phyloP scores from a whole-genome alignment of 2,113 vertebrate species.

The Pterocles burchelli region DNA sequence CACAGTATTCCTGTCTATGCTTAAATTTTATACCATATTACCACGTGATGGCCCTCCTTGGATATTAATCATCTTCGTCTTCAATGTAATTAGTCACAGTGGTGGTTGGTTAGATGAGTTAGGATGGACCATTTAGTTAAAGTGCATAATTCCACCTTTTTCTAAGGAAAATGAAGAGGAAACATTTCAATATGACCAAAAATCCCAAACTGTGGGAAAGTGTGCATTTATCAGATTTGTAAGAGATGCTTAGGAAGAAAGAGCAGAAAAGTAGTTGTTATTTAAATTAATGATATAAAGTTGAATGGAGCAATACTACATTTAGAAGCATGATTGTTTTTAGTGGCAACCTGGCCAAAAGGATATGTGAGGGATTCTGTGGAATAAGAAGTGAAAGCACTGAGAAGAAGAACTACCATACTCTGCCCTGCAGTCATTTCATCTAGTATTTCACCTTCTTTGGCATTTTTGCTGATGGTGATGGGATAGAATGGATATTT shows the following conservation, averaged over 20 bases:
- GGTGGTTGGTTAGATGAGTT: background rate
- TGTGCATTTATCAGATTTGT: background rate
- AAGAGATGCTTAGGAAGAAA: background rate
- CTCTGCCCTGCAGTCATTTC: background rate
- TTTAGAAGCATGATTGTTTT: background rate
- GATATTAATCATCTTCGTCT: background rate
- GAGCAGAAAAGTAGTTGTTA: background rate
- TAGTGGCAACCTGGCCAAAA: background rate
- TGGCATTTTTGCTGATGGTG: conserved; percentile 10
- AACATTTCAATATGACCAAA: background rate
- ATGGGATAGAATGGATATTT: background rate
- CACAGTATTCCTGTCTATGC: background rate
- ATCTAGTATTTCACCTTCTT: background rate
- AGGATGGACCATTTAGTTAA: background rate
- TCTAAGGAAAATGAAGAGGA: background rate
- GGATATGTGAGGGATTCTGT: background rate
- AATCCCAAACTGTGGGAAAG: background rate
- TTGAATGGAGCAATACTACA: background rate
- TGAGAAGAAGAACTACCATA: background rate
- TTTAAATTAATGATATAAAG: background rate
- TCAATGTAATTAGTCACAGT: background rate
- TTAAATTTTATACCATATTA: background rate
- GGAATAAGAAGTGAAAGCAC: background rate
- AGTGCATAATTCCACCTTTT: background rate
- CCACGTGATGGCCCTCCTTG: background rate